Evolutionary conservation across 1,140 invertebrate species (phyloP).

Genomic region (Bicyclus anynana): DNA sequence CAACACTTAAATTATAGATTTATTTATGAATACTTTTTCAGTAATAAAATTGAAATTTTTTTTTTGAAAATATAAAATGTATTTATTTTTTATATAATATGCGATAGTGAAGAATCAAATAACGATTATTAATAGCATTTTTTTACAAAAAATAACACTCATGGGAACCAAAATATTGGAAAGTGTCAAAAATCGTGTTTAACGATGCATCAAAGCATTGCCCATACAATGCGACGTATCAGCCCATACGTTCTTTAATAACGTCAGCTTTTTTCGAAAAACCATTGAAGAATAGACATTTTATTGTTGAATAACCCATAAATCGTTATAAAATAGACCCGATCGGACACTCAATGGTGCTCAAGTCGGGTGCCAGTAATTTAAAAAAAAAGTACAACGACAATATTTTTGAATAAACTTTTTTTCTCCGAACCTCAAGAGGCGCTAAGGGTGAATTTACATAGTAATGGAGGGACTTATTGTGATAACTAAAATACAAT

Average conservation of each 20-base stretch:
- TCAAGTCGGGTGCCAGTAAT: constrained; percentile 48
- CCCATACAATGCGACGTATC: constrained; percentile 40
- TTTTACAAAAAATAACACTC: constrained; percentile 13
- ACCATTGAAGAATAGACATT: constrained; percentile 29
- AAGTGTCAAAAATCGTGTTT: constrained; percentile 51
- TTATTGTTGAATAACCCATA: constrained; percentile 76
- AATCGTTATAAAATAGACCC: constrained; percentile 70
- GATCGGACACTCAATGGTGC: constrained; percentile 53
- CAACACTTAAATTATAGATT: too few relatives aligned
- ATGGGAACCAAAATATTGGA: constrained; percentile 18
- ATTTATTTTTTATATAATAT: too few relatives aligned
- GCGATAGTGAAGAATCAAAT: too few relatives aligned
- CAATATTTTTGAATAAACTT: constrained; percentile 48
- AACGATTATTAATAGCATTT: too few relatives aligned
- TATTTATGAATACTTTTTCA: too few relatives aligned
- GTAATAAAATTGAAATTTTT: too few relatives aligned
- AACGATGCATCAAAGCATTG: constrained; percentile 55
- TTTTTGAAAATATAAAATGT: too few relatives aligned
- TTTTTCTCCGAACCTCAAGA: constrained; percentile 54
- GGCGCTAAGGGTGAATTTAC: constrained; percentile 62
- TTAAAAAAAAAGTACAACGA: constrained; percentile 53
- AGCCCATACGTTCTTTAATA: constrained; percentile 40
- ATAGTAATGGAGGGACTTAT: constrained; percentile 52
- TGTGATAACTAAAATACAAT: constrained; percentile 32
- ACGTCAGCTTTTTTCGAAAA: constrained; percentile 32